phyloP scores from a whole-genome alignment of 2,888 invertebrate species.

The Clunio marinus region DNA sequence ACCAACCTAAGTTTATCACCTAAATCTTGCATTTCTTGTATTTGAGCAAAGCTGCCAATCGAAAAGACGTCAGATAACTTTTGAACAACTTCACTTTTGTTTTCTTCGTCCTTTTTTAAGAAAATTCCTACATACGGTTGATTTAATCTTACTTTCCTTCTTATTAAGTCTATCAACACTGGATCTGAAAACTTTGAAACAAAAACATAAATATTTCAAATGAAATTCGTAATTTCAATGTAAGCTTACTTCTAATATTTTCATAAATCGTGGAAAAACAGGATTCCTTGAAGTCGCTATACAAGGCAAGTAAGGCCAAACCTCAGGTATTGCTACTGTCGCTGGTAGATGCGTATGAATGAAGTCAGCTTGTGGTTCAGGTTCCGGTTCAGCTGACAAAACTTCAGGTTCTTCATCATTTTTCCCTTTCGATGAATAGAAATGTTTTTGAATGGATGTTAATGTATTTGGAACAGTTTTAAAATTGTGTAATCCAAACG shows the following conservation, averaged over 20 bases:
- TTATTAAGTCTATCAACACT: constrained; percentile 77
- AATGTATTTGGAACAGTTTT: not conserved
- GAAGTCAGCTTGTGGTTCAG: constrained; percentile 45
- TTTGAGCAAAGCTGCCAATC: constrained; percentile 95
- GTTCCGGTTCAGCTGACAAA: constrained; percentile 44
- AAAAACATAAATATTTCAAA: constrained; percentile 41
- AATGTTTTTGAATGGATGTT: not conserved
- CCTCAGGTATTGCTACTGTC: constrained; percentile 89
- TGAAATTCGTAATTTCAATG: constrained; percentile 13
- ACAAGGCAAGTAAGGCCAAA: constrained; percentile 94
- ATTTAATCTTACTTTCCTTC: constrained; percentile 90
- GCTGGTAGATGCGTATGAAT: constrained; percentile 65
- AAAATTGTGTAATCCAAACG: not conserved
- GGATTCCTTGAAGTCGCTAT: constrained; percentile 92
- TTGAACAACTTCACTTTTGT: constrained; percentile 79
- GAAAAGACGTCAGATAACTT: constrained; percentile 80
- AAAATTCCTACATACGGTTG: constrained; percentile 98
- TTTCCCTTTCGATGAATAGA: constrained; percentile 41
- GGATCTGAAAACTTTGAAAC: constrained; percentile 77
- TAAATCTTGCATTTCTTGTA: constrained; percentile 94
- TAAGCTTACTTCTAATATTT: constrained; percentile 81
- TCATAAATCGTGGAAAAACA: constrained; percentile 96
- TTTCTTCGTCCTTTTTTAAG: constrained; percentile 84
- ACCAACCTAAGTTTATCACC: constrained; percentile 86
- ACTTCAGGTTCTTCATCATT: constrained; percentile 40